Percentiles rank a stretch among this genome's conserved stretches.
phyloP scores from a whole-genome alignment of 2,888 invertebrate genomes.

The Camptogramma bilineatum region DNA sequence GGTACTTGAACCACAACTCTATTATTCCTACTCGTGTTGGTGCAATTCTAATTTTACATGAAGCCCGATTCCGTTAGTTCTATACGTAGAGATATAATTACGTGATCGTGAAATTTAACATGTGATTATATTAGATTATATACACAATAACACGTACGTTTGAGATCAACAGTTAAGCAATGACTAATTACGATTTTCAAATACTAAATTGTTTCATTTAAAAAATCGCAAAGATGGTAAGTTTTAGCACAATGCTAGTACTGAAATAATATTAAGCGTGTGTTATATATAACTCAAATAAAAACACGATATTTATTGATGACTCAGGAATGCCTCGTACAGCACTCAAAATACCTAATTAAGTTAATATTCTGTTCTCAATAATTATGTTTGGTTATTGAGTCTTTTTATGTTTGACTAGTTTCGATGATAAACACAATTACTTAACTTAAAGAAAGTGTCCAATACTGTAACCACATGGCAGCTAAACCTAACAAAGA shows the following conservation, averaged over 20 bases:
- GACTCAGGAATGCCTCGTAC: background rate
- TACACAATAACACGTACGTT: conserved; percentile 79
- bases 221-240: conserved; percentile 30
- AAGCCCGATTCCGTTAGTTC: conserved; percentile 70
- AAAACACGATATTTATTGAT: background rate
- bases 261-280: conserved; percentile 17
- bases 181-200: conserved; percentile 64
- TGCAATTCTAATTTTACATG: conserved; percentile 77
- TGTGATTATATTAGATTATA: conserved; percentile 79
- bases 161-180: conserved; percentile 84
- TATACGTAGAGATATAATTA: conserved; percentile 66
- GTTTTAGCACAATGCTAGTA: conserved; percentile 36
- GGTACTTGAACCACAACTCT: conserved; percentile 74
- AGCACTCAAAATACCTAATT: background rate
- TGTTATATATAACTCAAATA: conserved; percentile 7
- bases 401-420: conserved; percentile 59
- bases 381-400: conserved; percentile 22
- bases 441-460: conserved; percentile 44
- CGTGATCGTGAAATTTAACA: conserved; percentile 81
- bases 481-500: conserved; percentile 41
- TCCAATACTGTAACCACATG: conserved; percentile 39
- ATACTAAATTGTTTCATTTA: conserved; percentile 43
- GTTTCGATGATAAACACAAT: conserved; percentile 63
- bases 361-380: background rate
- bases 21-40: conserved; percentile 80